Base-by-base conservation (phyloP, 2,797 vertebrate genomes). In the Pachyuromys duprasi region DNA sequence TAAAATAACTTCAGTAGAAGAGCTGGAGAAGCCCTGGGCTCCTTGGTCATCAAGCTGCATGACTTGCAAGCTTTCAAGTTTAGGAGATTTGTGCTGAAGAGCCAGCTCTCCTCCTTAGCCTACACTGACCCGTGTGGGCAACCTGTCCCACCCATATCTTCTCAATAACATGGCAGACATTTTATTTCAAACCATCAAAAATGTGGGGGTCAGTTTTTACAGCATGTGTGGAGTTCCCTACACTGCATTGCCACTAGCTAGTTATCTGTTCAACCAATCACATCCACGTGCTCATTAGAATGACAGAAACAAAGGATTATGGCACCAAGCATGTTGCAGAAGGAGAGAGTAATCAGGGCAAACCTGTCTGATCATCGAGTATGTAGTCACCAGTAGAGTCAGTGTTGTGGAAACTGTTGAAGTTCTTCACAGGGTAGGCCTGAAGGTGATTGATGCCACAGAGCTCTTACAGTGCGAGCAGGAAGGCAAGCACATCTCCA, bases 381-480 rank as follows among this genome's bases (percentile, higher is more conserved):
- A 99, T 97, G 99, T 99, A 0, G 99, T 99, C 92, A 99, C 99
- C 88, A 99, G 98, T 24, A 99, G 99, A 26, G 97, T 98, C 95
- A 99, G 99, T 69, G 98, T 99, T 72, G 96, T 99, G 97, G 99
- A 99, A 97, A 99, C 99, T 0, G 99, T 98, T 0, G 98, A 99
- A 90, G 98, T 99, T 72, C 99, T 99, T 96, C 96, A 97, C 97
- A 98, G 98, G 79, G 99, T 99, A 90, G 99, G 99, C 60, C 97
- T 98, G 49, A 99, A 99, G 98, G 99, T 99, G 96, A 99, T 98
- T 0, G 99, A 99, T 76, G 99, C 99, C 2, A 9, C 99, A 0
- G 99, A 99, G 8, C 98, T 99, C 42, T 98, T 99, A 98, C 99
- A 99, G 97, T 97, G 99, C 94, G 99, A 99, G 97, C 99, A 99